These are phyloP conservation scores for Tauraco hartlaubi DNA, from an alignment of 2,797 vertebrate genomes.

Conservation along the genomic window DNA sequence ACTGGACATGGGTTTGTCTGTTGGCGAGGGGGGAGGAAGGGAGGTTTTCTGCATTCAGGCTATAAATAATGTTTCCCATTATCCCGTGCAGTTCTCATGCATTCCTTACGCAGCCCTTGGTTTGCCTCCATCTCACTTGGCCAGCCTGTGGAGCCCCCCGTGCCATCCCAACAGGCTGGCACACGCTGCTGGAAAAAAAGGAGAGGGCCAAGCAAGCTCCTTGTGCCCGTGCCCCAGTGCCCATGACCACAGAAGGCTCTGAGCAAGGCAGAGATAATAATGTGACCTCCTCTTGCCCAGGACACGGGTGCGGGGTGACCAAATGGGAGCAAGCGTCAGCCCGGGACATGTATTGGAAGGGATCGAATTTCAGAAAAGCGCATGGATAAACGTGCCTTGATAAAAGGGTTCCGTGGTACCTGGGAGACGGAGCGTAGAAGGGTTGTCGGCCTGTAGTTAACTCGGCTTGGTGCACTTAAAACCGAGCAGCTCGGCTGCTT, in stretches of 20 bases:
- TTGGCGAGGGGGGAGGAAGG: conserved; percentile 37
- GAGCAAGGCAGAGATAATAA: not conserved
- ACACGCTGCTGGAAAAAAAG: not conserved
- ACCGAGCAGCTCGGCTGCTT: not conserved
- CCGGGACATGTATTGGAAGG: not conserved
- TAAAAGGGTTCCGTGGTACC: not conserved
- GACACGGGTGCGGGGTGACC: rapidly evolving
- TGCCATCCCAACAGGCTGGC: not conserved
- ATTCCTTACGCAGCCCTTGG: not conserved
- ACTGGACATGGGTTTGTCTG: conserved; percentile 81
- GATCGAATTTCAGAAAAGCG: not conserved
- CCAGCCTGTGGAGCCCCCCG: not conserved
- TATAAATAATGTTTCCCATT: conserved; percentile 82
- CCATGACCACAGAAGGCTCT: not conserved
- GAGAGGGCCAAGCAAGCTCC: not conserved
- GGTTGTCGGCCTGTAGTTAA: not conserved
- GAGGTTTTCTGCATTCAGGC: conserved; percentile 54
- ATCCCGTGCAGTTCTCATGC: conserved; percentile 48
- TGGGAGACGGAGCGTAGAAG: not conserved
- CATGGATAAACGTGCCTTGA: not conserved
- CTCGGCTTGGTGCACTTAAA: rapidly evolving
- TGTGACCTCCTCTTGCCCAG: not conserved
- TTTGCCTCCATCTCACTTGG: not conserved
- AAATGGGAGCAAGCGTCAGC: not conserved
- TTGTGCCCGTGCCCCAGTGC: not conserved